phyloP scores from a whole-genome alignment of 2,113 vertebrate genomes.

The Acanthisitta chloris region DNA sequence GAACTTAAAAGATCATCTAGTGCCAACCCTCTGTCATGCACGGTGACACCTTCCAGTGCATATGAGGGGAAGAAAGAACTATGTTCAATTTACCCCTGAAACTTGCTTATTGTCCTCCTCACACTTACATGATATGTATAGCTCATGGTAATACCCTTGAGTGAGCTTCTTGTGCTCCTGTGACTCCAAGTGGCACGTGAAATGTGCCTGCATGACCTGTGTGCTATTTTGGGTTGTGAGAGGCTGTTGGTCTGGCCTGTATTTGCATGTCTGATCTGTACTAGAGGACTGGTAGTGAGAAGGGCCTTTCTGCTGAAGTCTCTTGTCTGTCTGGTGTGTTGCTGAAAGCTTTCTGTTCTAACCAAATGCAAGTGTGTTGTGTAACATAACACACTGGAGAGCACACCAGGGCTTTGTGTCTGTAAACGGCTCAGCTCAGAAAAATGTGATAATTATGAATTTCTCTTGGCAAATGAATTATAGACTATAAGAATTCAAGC shows the following conservation, averaged over 20 bases:
- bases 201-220: background rate
- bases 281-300: background rate
- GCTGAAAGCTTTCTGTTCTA: background rate
- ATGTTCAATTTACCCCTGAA: background rate
- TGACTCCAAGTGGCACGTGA: background rate
- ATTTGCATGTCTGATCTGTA: background rate
- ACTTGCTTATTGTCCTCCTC: background rate
- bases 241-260: background rate
- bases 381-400: background rate
- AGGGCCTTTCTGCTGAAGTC: background rate
- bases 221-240: background rate
- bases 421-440: background rate
- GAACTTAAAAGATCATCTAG: background rate
- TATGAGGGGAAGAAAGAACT: background rate
- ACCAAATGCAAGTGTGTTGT: background rate
- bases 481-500: background rate
- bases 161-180: background rate
- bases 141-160: background rate
- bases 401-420: background rate
- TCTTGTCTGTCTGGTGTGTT: background rate
- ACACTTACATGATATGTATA: accelerated
- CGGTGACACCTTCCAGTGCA: background rate
- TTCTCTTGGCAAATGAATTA: background rate
- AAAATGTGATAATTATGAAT: background rate
- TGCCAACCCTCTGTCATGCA: background rate